Evolutionary conservation across 2,888 invertebrate genomes (phyloP), one percentile per base, ranked within the genome.

Genomic region (Acheta domesticus): DNA sequence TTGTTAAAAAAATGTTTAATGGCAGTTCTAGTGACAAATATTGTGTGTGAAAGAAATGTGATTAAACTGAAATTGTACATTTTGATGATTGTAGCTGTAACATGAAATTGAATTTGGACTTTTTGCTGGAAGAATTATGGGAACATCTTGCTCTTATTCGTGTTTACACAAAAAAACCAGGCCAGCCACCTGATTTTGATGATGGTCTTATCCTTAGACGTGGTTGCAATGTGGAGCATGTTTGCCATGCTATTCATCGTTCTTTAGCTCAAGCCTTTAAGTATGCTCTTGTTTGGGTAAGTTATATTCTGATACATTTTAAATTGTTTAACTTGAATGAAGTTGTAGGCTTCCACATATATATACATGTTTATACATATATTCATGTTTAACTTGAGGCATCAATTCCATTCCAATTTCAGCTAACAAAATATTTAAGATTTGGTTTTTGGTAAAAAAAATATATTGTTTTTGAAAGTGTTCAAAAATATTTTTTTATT

Each of bases 161-260:
- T 83, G 96, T 99, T 2, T 99, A 98, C 89, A 99, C 99, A 62
- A 99, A 99, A 89, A 99, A 99, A 87, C 96, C 99, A 0, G 99
- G 99, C 82, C 95, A 96, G 86, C 95, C 96, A 14, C 98, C 98
- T 83, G 98, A 98, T 88, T 98, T 98, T 85, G 93, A 94, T 79
- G 98, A 97, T 86, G 97, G 98, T 23, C 90, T 99, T 78, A 99
- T 99, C 88, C 88, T 99, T 82, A 90, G 99, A 3, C 86, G 91
- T 90, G 97, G 97, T 11, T 96, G 97, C 79, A 92, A 93, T 0
- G 95, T 98, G 20, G 98, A 99, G 87, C 97, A 99, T 87, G 98
- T 98, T 82, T 99, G 99, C 86, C 99, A 99, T 89, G 90, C 95
- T 12, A 97, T 99, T 85, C 99, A 99, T 88, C 92, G 99, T 83